A percentile compares a stretch with the other conserved stretches of the same genome.
Conservation (phyloP, 2,888 invertebrate genomes). For the Coremacera marginata region DNA sequence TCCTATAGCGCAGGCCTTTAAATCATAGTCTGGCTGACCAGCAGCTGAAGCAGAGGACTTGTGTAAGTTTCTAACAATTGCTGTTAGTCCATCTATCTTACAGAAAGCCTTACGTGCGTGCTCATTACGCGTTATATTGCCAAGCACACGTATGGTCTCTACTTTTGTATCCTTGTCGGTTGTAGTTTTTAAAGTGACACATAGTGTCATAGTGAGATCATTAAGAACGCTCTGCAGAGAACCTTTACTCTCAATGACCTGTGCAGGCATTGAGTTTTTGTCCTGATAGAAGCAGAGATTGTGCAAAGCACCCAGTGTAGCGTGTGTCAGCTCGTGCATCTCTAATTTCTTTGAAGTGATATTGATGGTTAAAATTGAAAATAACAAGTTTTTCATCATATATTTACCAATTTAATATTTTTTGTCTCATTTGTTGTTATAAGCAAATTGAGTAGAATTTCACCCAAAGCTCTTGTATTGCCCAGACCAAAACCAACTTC, state of each 20-base stretch:
- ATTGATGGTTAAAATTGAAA: neutral
- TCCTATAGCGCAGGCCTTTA: constrained; percentile 83
- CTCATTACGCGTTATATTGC: constrained; percentile 83
- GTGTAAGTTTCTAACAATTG: constrained; percentile 68
- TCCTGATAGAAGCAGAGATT: constrained; percentile 83
- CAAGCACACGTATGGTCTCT: constrained; percentile 85
- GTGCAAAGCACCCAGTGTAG: constrained; percentile 84
- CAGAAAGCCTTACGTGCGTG: constrained; percentile 76
- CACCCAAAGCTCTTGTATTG: constrained; percentile 65
- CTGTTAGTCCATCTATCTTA: constrained; percentile 75
- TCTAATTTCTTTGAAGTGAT: constrained; percentile 65
- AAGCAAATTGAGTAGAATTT: constrained; percentile 67
- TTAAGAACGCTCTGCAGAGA: constrained; percentile 62
- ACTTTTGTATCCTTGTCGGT: constrained; percentile 66
- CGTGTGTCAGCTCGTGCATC: constrained; percentile 81
- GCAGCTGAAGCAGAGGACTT: constrained; percentile 38
- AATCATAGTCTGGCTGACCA: constrained; percentile 72
- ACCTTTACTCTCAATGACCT: constrained; percentile 51
- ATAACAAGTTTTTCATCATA: neutral
- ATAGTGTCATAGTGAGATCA: constrained; percentile 60
- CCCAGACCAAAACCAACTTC: constrained; percentile 79
- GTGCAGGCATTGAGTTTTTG: constrained; percentile 66
- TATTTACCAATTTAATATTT: constrained; percentile 51
- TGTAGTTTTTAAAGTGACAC: constrained; percentile 56
- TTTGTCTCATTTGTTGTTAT: constrained; percentile 49